Base-by-base conservation (phyloP, 2,113 vertebrate species). In the Melanerpes formicivorus region DNA sequence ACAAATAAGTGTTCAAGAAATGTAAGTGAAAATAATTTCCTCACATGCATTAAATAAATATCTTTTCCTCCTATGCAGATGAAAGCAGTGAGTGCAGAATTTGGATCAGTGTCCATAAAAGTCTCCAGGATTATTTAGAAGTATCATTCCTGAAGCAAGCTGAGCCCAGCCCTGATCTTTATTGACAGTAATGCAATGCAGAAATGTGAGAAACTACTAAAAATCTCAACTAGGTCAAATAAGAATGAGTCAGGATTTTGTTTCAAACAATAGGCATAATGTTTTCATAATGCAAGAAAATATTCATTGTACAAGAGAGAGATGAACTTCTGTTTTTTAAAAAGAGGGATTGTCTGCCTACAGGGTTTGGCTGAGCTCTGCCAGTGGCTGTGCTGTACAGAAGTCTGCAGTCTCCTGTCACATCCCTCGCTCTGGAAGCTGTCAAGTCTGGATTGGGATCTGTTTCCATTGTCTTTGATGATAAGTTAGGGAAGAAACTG, bases 211-310 rank as follows among this genome's bases (percentile, higher is more conserved):
- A 80, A 76, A 70, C 52, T 34, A 65, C 73, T 80, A 44, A 76
- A 91, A 93, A 42, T 66, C 67, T 77, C 87, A 90, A 50, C 40
- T 88, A 76, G 60, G 64, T 93, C 75, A 95, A 63, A 67, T 37
- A 79, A 58, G 72, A 30, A 66, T 54, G 70, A 58, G 6, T 59
- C 6, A 52, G 64, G 34, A 34, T 82, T 87, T 95, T 79, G 26
- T 73, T 76, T 7, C 21, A 82, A 85, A 85, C 56, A 85, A 58
- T 30, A 77, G 15, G 26, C n/a, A 85, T 18, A 17, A 34, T 65
- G 10, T 85, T 90, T 94, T 83, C 34, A 62, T 70, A 56, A 90
- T 40, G 70, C 58, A 75, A 84, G 48, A 72, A 87, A 71, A 87
- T 72, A 75, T 8, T 74, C 5, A 55, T 37, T 72, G 18, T 65